Base-by-base conservation (phyloP, 2,888 invertebrate genomes). In the Metopia argyrocephala region DNA sequence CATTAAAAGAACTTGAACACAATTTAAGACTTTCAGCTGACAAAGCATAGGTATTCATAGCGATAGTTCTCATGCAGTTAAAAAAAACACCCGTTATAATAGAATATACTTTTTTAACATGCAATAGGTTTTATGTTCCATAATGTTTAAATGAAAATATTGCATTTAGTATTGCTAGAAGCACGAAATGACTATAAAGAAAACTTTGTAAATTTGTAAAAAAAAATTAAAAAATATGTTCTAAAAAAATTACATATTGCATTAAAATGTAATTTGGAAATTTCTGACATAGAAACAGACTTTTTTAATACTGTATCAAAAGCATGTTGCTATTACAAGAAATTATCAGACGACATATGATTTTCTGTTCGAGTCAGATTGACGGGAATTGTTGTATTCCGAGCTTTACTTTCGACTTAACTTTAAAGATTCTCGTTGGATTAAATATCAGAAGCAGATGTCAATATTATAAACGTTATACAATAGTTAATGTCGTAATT, bases 131-230 rank as follows among this genome's bases (percentile, higher is more conserved):
- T 74, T 52, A 73, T 75, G 65, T 61, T 71, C 66, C 61, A 65
- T 70, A 75, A 69, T 73, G 12, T 2, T 12, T 38, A 38, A 64
- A 71, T 68, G 70, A 71, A 59, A 62, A 73, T 65, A 74, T 74
- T 76, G 76, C 61, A 80, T 76, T 80, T 38, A n/a, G n/a, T n/a
- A n/a, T n/a, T n/a, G n/a, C n/a, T n/a, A 81, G 84, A 83, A 85
- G 84, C 86, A 86, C 84, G 85, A 86, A 74, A 82, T 73, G 83
- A 80, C 84, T 80, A 86, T 86, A 86, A 86, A n/a, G n/a, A n/a
- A 86, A 45, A 71, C 45, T 52, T 28, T 48, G 38, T 76, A n/a
- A 59, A n/a, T 46, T 46, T 59, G 59, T 50, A 20, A 65, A 71
- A n/a, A n/a, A n/a, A 78, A 71, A 78, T 71, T 71, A 50, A 61